Evolutionary conservation across 2,113 vertebrate genomes (phyloP).

Genomic region (Antechinus stuartii): DNA sequence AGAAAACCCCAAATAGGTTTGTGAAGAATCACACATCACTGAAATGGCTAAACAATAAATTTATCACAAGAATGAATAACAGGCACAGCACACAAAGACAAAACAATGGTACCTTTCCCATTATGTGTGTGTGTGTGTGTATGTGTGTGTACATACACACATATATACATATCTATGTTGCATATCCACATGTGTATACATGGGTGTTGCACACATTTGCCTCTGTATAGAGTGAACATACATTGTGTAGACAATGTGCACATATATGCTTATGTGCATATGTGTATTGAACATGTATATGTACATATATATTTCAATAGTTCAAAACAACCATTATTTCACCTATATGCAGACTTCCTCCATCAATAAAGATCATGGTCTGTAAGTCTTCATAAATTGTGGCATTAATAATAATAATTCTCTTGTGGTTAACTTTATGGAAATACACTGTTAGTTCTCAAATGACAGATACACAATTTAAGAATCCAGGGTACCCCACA

Average conservation of each 20-base stretch:
- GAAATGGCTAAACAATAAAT: background rate
- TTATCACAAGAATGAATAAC: background rate
- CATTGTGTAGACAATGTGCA: no score
- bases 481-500: background rate
- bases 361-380: background rate
- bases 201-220: no score
- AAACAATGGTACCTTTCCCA: background rate
- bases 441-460: background rate
- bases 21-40: background rate
- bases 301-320: background rate
- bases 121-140: background rate
- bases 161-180: no score
- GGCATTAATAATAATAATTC: background rate
- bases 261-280: no score
- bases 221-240: no score
- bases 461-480: background rate
- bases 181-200: no score
- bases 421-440: background rate
- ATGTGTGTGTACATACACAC: no score
- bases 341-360: background rate
- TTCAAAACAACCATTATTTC: background rate
- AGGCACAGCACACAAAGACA: background rate
- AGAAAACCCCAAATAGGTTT: background rate
- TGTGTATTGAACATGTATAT: no score
- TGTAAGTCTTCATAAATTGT: background rate